These are phyloP conservation scores for Trogon melanurus DNA, from an alignment of 2,113 vertebrate genomes.

Conservation along the genomic window DNA sequence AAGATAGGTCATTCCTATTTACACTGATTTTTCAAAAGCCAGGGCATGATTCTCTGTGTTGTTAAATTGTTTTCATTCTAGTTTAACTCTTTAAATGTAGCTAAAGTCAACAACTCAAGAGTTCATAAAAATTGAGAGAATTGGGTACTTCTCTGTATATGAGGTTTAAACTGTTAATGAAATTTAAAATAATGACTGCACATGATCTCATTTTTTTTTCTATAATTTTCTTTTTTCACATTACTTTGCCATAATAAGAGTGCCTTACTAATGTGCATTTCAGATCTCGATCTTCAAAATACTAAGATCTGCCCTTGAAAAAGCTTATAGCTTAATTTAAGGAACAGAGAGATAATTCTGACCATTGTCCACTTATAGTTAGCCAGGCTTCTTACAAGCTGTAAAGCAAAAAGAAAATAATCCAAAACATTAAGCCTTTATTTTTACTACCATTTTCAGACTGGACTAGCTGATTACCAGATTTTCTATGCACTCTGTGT, in stretches of 20 bases:
- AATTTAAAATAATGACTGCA: not conserved
- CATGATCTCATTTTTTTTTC: not conserved
- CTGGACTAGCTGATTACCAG: not conserved
- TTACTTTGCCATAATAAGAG: not conserved
- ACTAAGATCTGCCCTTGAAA: not conserved
- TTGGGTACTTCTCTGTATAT: not conserved
- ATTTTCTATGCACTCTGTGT: not conserved
- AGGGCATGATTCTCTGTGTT: not conserved
- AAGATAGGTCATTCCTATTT: constrained; percentile 27
- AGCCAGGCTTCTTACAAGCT: not conserved
- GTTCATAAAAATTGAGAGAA: not conserved
- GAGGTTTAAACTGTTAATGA: not conserved
- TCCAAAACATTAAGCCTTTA: not conserved
- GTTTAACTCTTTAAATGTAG: not conserved
- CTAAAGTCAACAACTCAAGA: not conserved
- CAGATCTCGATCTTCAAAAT: not conserved
- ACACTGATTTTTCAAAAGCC: not conserved
- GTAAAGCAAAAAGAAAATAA: not conserved
- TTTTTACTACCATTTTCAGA: not conserved
- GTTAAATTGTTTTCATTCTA: not conserved
- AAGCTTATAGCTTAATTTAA: not conserved
- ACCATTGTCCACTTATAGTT: not conserved
- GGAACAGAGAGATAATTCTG: not conserved
- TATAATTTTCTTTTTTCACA: not conserved
- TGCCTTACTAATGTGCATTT: not conserved